A percentile compares a stretch with the other conserved stretches of the same genome.
Evolutionary conservation across 2,888 invertebrate species (phyloP).

Genomic region (Plemyria rubiginata): DNA sequence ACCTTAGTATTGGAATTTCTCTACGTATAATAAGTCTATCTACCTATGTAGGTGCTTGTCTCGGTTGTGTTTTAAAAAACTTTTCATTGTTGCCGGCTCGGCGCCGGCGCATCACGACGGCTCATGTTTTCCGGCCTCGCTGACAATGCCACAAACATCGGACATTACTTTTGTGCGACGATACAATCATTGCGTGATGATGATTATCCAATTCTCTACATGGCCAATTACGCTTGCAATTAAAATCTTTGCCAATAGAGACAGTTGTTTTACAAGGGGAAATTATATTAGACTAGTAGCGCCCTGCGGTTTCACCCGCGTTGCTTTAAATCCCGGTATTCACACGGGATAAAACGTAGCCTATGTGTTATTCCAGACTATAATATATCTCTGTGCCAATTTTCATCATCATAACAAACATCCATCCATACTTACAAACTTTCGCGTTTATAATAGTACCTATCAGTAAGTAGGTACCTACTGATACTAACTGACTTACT

Average conservation of each 20-base stretch:
- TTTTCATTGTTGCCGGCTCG: conserved; percentile 62
- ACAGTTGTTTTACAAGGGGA: conserved; percentile 39
- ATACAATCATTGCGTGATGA: conserved; percentile 58
- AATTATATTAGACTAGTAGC: background rate
- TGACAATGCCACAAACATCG: conserved; percentile 63
- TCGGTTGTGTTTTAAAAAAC: conserved; percentile 63
- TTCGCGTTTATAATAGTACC: too few species aligned
- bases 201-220: conserved; percentile 55
- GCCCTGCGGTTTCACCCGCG: too few species aligned
- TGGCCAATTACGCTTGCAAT: conserved; percentile 51
- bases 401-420: too few species aligned
- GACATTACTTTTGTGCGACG: conserved; percentile 55
- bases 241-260: conserved; percentile 45
- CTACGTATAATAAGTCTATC: too few species aligned
- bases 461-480: too few species aligned
- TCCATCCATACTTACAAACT: too few species aligned
- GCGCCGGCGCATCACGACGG: conserved; percentile 60
- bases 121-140: conserved; percentile 64
- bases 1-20: too few species aligned
- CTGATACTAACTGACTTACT: too few species aligned
- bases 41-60: conserved; percentile 47
- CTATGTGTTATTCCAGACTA: too few species aligned
- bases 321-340: too few species aligned
- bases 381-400: too few species aligned
- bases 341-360: too few species aligned